Conservation (phyloP, 2,888 invertebrate species). For the Xanthostigma xanthostigma region DNA sequence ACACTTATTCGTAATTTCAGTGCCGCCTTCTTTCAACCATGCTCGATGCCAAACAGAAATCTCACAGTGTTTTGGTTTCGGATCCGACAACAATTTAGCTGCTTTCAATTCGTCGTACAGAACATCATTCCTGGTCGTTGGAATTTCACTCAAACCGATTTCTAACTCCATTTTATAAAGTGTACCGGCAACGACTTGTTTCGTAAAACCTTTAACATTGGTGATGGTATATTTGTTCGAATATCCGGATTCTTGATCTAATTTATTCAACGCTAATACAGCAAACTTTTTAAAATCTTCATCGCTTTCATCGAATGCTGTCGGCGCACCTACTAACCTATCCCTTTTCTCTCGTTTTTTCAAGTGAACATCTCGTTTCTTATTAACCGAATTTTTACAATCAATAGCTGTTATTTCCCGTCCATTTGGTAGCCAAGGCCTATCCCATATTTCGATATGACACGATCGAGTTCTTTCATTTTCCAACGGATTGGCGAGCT, state of each 20-base stretch:
- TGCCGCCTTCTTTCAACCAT: constrained; percentile 35
- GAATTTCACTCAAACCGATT: constrained; percentile 39
- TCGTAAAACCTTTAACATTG: constrained; percentile 29
- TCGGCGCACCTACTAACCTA: constrained; percentile 10
- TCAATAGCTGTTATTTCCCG: constrained; percentile 28
- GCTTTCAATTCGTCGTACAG: constrained; percentile 13
- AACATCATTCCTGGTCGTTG: constrained; percentile 21
- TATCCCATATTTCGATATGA: constrained; percentile 37
- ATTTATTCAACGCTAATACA: constrained; percentile 26
- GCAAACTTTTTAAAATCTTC: constrained; percentile 15
- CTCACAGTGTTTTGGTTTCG: constrained; percentile 26
- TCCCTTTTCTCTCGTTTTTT: constrained; percentile 21
- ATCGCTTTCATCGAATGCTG: constrained; percentile 13
- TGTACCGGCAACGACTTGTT: constrained; percentile 37
- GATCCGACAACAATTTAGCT: constrained; percentile 17
- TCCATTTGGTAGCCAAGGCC: constrained; percentile 37
- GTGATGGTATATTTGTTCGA: constrained; percentile 27
- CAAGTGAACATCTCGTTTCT: constrained; percentile 6
- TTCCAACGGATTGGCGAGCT: constrained; percentile 15
- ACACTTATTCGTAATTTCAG: constrained; percentile 28
- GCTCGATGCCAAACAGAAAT: constrained; percentile 41
- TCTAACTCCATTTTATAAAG: constrained; percentile 34
- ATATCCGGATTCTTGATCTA: constrained; percentile 27
- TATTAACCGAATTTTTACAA: constrained; percentile 18
- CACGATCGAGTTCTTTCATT: constrained; percentile 24